Evolutionary conservation across 1,140 invertebrate genomes (phyloP).

Genomic region (Coboldia fuscipes): DNA sequence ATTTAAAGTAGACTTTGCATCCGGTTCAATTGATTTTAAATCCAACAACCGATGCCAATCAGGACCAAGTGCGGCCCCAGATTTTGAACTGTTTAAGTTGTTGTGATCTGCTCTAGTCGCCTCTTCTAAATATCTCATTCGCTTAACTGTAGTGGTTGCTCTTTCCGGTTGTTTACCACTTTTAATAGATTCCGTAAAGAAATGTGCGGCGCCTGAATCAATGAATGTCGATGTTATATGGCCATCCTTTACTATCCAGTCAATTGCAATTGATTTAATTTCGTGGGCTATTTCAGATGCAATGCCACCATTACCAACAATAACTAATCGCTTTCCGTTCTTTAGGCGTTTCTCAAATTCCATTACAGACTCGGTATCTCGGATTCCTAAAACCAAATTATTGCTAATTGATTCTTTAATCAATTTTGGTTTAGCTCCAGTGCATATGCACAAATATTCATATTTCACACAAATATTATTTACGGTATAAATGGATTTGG

Average conservation of each 20-base stretch:
- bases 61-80: constrained; percentile 76
- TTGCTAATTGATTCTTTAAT: constrained; percentile 35
- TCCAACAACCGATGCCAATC: constrained; percentile 71
- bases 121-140: constrained; percentile 44
- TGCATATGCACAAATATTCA: constrained; percentile 74
- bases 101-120: constrained; percentile 17
- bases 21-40: constrained; percentile 30
- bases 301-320: constrained; percentile 95
- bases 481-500: constrained; percentile 25
- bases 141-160: constrained; percentile 27
- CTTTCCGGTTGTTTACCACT: constrained; percentile 12
- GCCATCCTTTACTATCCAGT: constrained; percentile 87
- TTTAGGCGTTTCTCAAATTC: constrained; percentile 50
- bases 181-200: constrained; percentile 41
- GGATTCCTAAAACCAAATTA: constrained; percentile 59
- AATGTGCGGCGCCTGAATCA: constrained; percentile 87
- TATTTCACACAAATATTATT: constrained; percentile 37
- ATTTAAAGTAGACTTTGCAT: constrained; percentile 19
- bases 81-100: too few relatives aligned
- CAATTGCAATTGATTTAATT: constrained; percentile 57
- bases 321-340: constrained; percentile 43
- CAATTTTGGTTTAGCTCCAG: constrained; percentile 66
- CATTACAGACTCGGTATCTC: constrained; percentile 87
- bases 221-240: constrained; percentile 86
- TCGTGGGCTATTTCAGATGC: constrained; percentile 89